Evolutionary conservation across 2,113 vertebrate species (phyloP), one percentile per base, ranked within the genome.

Genomic region (Callocephalon fimbriatum): DNA sequence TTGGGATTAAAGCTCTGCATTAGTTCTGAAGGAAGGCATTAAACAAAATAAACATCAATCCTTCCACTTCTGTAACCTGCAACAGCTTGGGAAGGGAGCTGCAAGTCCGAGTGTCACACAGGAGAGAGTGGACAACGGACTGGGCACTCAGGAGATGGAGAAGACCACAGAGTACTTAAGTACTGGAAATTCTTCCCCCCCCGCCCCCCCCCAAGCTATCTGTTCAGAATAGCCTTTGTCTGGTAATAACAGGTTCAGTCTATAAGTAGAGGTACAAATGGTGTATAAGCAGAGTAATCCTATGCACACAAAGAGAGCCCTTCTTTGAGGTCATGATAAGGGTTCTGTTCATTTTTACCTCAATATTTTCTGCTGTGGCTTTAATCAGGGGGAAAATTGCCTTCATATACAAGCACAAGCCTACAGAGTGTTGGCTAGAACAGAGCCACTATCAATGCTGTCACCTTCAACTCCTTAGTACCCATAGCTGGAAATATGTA

Each of bases 1-100:
- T 97, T 98, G 96, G 96, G 96, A 96, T 97, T 97, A 97, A 95
- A 97, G 96, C 93, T 96, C 93, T 95, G 92, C 35, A 3, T 88
- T 96, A 93, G 82, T 90, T 96, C 79, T 74, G 86, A 93, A 95
- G 76, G 82, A 93, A 96, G 90, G 86, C 61, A 53, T 95, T 89
- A 7, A 65, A 35, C 14, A 35, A 45, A 40, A 66, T 31, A 58
- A 44, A 70, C 61, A 31, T 35, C 56, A 45, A 25, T 66, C 29
- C 74, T 95, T 92, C 91, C 74, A 86, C 54, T 88, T 90, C 59
- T 91, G 89, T 76, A 38, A 56, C 81, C 92, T 90, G 75, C 68
- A 63, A 81, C 91, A 91, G 61, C 81, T 67, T 76, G 81, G 78
- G 65, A 86, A 17, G 42, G 31, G 75, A 93, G 58, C 72, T 94